Conservation (phyloP, 2,113 vertebrate genomes). For the Erinaceus europaeus region DNA sequence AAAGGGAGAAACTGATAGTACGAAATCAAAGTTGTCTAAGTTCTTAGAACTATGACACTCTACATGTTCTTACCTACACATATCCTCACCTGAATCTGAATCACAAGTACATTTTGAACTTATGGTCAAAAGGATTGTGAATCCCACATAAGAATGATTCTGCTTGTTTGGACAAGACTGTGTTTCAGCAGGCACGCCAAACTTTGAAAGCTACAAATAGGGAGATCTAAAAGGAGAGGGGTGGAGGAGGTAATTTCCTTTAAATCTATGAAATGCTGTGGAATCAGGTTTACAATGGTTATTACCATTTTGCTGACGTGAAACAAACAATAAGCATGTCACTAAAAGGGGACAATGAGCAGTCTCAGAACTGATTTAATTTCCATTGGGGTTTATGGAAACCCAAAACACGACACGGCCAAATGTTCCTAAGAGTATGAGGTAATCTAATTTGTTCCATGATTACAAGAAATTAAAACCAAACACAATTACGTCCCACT, state of each 20-base stretch:
- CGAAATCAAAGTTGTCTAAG: neutral
- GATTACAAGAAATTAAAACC: slow-evolving; percentile 66
- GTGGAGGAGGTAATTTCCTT: neutral
- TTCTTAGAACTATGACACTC: neutral
- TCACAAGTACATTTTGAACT: slow-evolving; percentile 53
- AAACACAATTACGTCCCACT: slow-evolving; percentile 51
- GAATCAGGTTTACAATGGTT: slow-evolving; percentile 34
- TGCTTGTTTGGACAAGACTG: slow-evolving; percentile 48
- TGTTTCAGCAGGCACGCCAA: neutral
- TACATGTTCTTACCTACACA: slow-evolving; percentile 2
- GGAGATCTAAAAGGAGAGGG: neutral
- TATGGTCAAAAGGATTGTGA: slow-evolving; percentile 10
- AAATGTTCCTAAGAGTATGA: slow-evolving; percentile 61
- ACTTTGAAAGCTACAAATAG: slow-evolving; percentile 51
- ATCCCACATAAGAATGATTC: slow-evolving; percentile 23
- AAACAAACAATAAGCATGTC: slow-evolving; percentile 12
- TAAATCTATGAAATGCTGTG: neutral
- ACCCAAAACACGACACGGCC: slow-evolving; percentile 25
- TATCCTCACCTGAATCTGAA: slow-evolving; percentile 39
- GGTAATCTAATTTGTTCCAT: slow-evolving; percentile 57
- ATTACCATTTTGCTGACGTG: slow-evolving; percentile 20
- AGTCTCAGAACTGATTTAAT: slow-evolving; percentile 40
- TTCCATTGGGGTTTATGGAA: slow-evolving; percentile 48
- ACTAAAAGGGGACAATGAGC: slow-evolving; percentile 16
- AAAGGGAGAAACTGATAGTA: neutral